A percentile compares a stretch with the other conserved stretches of the same genome.
Evolutionary conservation across 2,113 vertebrate genomes (phyloP).

Genomic region (Rhegmatorhina hoffmannsi): DNA sequence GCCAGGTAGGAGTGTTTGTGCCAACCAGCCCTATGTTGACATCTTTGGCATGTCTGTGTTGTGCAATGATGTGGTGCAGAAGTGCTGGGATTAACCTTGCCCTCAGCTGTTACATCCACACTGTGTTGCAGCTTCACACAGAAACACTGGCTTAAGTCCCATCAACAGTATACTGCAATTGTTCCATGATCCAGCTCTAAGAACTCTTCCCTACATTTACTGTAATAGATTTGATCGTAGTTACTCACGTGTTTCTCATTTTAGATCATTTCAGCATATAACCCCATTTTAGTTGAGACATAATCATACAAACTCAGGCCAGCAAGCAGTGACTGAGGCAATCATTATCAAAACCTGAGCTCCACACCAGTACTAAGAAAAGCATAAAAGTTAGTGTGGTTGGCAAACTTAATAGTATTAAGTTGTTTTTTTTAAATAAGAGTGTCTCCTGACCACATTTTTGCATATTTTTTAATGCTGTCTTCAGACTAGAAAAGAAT

Average conservation of each 20-base stretch:
- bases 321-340: not conserved
- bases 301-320: not conserved
- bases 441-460: not conserved
- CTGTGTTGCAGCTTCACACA: rapidly evolving
- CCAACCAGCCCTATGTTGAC: not conserved
- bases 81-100: not conserved
- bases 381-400: not conserved
- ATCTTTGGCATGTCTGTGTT: not conserved
- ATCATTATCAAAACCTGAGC: not conserved
- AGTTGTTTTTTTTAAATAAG: not conserved
- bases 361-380: not conserved
- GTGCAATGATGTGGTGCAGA: not conserved
- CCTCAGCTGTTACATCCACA: not conserved
- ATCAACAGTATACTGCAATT: not conserved
- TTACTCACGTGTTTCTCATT: not conserved
- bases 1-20: not conserved
- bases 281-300: not conserved
- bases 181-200: not conserved
- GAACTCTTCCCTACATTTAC: not conserved
- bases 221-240: not conserved
- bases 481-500: not conserved
- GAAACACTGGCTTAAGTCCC: not conserved
- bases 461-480: not conserved
- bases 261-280: not conserved
- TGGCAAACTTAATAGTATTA: not conserved